Conservation (phyloP, 2,888 invertebrate species). For the Dicranocentrus wangi region DNA sequence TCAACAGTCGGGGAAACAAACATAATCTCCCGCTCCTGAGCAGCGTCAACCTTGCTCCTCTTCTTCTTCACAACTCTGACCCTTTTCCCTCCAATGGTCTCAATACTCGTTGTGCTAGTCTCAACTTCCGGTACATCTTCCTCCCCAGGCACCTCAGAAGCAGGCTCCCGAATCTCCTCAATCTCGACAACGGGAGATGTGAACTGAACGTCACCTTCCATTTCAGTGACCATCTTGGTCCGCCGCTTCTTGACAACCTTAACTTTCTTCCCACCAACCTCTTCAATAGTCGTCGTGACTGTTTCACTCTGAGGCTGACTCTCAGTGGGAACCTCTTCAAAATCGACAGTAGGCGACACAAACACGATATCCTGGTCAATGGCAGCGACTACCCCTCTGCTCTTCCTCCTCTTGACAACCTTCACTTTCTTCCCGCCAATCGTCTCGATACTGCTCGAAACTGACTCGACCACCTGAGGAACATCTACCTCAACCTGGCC, state of each 20-base stretch:
- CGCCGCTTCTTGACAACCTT: not conserved
- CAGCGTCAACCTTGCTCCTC: not conserved
- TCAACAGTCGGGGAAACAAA: not conserved
- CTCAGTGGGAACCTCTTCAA: too few species aligned
- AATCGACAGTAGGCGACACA: slow-evolving; percentile 14
- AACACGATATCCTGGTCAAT: slow-evolving; percentile 2
- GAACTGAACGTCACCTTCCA: not conserved
- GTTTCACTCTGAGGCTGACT: too few species aligned
- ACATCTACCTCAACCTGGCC: not conserved
- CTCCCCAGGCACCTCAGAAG: too few species aligned
- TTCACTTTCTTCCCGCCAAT: not conserved
- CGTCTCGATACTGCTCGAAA: not conserved
- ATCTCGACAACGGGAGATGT: not conserved
- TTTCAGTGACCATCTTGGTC: not conserved
- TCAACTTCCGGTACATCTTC: not conserved
- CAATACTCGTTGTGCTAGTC: not conserved
- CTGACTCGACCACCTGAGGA: too few species aligned
- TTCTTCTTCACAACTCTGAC: not conserved
- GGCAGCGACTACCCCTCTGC: not conserved
- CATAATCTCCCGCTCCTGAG: not conserved
- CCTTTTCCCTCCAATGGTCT: too few species aligned
- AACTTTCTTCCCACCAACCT: not conserved
- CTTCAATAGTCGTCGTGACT: too few species aligned
- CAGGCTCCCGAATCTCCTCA: too few species aligned
- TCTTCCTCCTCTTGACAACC: not conserved